Conservation (phyloP, 2,797 vertebrate species). For the Hylomyscus alleni region DNA sequence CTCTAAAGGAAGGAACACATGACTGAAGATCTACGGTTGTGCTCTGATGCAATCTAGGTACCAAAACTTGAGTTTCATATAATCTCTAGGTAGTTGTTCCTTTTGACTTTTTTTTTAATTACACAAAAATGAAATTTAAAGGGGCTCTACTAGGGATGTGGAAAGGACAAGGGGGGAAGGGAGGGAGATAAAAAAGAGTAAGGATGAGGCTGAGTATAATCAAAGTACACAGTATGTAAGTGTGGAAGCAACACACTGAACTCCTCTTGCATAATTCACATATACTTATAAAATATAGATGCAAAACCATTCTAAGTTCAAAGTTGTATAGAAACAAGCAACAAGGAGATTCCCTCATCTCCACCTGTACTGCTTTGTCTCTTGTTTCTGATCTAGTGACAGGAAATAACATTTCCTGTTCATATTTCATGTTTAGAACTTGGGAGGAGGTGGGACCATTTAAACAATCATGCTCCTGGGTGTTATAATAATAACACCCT, state of each 20-base stretch:
- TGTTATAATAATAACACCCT: neutral
- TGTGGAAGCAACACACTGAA: neutral
- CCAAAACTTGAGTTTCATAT: neutral
- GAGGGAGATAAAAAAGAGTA: neutral
- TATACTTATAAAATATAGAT: neutral
- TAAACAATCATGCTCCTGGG: neutral
- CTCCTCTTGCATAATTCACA: neutral
- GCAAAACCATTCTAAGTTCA: neutral
- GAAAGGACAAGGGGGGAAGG: neutral
- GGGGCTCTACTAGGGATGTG: neutral
- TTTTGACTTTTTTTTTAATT: constrained; percentile 2
- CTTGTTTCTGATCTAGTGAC: neutral
- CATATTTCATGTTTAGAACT: neutral
- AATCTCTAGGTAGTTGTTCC: neutral
- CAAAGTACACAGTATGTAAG: neutral
- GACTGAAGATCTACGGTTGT: neutral
- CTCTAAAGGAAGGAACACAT: neutral
- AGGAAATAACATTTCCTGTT: neutral
- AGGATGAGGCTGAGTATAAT: neutral
- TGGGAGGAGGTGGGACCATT: neutral
- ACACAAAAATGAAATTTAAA: neutral
- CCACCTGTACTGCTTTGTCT: neutral
- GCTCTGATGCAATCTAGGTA: neutral
- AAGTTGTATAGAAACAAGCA: neutral
- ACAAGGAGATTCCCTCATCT: neutral